Percentiles rank a stretch among this genome's conserved stretches.
These are phyloP conservation scores for Heliocidaris erythrogramma DNA, from an alignment of 35 echinoderm and acorn worm species.

Conservation along the genomic window DNA sequence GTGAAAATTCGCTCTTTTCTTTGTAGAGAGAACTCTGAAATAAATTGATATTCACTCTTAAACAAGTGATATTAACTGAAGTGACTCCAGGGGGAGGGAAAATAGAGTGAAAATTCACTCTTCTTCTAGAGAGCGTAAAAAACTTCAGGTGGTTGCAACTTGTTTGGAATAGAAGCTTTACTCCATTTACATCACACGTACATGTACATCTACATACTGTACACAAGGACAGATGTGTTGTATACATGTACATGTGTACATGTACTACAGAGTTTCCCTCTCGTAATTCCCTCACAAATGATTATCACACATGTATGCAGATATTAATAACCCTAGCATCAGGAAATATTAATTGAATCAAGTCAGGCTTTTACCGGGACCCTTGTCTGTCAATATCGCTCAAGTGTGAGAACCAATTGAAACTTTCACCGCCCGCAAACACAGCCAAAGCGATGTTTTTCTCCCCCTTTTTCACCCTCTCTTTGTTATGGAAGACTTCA, in stretches of 20 bases:
- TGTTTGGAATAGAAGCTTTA: neutral
- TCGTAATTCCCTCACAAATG: neutral
- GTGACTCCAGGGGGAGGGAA: too few relatives aligned
- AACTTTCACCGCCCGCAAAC: neutral
- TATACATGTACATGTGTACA: too few relatives aligned
- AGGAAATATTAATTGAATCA: conserved; percentile 35
- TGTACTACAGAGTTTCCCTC: neutral
- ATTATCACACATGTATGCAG: conserved; percentile 37
- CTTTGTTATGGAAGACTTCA: neutral
- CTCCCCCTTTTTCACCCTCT: neutral
- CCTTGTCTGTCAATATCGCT: conserved; percentile 9
- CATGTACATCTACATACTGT: neutral
- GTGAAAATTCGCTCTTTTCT: too few relatives aligned
- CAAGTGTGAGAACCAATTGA: neutral
- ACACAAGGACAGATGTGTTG: neutral
- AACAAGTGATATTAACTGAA: too few relatives aligned
- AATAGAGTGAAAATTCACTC: too few relatives aligned
- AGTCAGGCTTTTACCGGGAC: neutral
- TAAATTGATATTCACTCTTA: too few relatives aligned
- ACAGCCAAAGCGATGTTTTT: neutral
- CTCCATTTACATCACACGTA: neutral
- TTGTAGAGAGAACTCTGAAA: too few relatives aligned
- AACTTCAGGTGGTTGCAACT: neutral
- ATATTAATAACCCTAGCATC: conserved; percentile 29
- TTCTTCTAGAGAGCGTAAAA: too few relatives aligned